phyloP scores from a whole-genome alignment of 1,140 invertebrate genomes.

The Calephelis nemesis region DNA sequence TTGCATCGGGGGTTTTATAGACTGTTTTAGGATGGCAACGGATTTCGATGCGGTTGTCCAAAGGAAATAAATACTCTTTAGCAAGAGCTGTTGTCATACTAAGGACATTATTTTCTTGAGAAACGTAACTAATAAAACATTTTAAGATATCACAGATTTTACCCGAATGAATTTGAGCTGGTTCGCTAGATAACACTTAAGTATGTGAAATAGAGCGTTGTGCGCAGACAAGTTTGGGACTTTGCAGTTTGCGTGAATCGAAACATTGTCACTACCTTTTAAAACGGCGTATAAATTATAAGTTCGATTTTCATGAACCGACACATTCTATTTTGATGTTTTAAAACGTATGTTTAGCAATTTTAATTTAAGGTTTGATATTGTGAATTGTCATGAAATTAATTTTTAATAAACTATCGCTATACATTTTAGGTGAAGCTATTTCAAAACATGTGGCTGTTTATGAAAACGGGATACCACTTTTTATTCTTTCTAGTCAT shows the following conservation, averaged over 20 bases:
- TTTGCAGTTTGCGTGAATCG: neutral
- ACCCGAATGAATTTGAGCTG: too few species aligned
- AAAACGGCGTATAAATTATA: neutral
- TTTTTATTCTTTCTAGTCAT: neutral
- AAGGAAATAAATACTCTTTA: too few species aligned
- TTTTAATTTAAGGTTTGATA: slow-evolving; percentile 65
- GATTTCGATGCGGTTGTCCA: too few species aligned
- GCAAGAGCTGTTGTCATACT: too few species aligned
- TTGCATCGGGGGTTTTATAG: too few species aligned
- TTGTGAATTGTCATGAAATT: slow-evolving; percentile 62
- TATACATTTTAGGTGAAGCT: slow-evolving; percentile 52
- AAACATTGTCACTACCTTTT: neutral
- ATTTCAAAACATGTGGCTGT: slow-evolving; percentile 46
- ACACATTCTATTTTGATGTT: slow-evolving; percentile 48
- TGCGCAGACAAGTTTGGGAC: too few species aligned
- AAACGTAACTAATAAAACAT: too few species aligned
- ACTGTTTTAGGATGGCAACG: too few species aligned
- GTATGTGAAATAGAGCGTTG: too few species aligned
- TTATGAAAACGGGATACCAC: slow-evolving; percentile 34
- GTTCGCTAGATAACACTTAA: too few species aligned
- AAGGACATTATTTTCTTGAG: too few species aligned
- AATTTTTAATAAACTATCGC: slow-evolving; percentile 54
- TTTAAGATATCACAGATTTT: too few species aligned
- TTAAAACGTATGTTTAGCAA: slow-evolving; percentile 47
- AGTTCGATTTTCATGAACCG: slow-evolving; percentile 46